Conservation (phyloP, 2,113 vertebrate genomes). For the Odocoileus virginianus region DNA sequence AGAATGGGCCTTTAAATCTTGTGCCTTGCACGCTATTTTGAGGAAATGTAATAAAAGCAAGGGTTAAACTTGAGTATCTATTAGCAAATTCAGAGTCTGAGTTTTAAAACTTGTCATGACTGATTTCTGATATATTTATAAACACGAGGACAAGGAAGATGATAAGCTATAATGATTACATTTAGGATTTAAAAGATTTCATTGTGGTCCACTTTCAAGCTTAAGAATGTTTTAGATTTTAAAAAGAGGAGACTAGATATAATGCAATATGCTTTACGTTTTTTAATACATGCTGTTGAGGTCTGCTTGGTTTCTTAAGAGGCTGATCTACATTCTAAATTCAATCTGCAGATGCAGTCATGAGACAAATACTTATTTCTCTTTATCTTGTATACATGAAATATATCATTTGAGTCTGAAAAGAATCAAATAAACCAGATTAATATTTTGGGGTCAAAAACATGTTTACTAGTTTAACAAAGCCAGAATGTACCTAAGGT, state of each 20-base stretch:
- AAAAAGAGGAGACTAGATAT: not conserved
- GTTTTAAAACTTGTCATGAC: not conserved
- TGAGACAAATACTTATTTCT: not conserved
- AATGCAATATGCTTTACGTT: not conserved
- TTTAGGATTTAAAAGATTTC: conserved; percentile 50
- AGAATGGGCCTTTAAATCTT: conserved; percentile 17
- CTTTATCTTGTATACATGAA: not conserved
- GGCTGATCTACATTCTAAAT: not conserved
- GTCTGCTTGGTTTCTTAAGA: not conserved
- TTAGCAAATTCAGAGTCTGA: not conserved
- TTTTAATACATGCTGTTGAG: not conserved
- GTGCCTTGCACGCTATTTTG: not conserved
- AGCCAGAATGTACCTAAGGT: conserved; percentile 82
- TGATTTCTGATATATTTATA: not conserved
- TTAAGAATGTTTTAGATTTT: not conserved
- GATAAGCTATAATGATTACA: conserved; percentile 23
- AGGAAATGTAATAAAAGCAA: conserved; percentile 20
- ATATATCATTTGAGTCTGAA: not conserved
- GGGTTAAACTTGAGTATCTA: not conserved
- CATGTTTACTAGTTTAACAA: conserved; percentile 84
- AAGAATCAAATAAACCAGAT: conserved; percentile 25
- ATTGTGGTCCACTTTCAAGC: conserved; percentile 12
- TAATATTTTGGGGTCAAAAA: conserved; percentile 76
- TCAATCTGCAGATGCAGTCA: not conserved
- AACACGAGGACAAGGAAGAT: not conserved